Conservation (phyloP, 1,140 invertebrate genomes). For the Papilio glaucus region DNA sequence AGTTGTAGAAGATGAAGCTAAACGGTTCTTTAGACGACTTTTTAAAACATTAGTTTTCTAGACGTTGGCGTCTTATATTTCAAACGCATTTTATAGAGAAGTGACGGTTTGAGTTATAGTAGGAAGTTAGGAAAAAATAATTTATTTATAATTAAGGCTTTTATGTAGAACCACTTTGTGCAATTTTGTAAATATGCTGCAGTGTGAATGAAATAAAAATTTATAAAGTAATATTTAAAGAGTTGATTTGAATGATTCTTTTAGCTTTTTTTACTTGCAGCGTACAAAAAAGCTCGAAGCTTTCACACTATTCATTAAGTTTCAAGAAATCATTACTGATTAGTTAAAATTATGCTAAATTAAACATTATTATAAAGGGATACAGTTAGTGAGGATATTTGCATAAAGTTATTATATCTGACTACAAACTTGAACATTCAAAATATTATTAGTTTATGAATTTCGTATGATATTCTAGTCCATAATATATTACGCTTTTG, state of each 20-base stretch:
- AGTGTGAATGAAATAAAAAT: conserved; percentile 52
- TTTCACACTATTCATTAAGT: no score
- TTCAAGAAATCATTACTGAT: not conserved
- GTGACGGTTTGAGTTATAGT: conserved; percentile 58
- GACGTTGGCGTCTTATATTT: conserved; percentile 50
- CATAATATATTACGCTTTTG: no score
- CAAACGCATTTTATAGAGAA: conserved; percentile 59
- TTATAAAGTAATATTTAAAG: not conserved
- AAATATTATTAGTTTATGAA: not conserved
- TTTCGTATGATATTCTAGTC: no score
- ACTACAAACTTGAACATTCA: not conserved
- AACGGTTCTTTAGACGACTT: conserved; percentile 55
- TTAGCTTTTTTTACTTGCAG: no score
- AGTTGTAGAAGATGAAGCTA: conserved; percentile 40
- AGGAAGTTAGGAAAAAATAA: conserved; percentile 51
- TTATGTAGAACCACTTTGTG: conserved; percentile 72
- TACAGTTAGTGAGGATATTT: not conserved
- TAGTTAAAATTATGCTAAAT: not conserved
- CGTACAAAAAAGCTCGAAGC: no score
- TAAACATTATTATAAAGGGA: not conserved
- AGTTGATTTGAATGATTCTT: not conserved
- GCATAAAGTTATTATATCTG: not conserved
- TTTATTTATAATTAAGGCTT: conserved; percentile 53
- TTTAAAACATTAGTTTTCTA: conserved; percentile 56
- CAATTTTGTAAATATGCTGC: conserved; percentile 78